Base-by-base conservation (phyloP, 2,797 vertebrate species). In the Menidia menidia region DNA sequence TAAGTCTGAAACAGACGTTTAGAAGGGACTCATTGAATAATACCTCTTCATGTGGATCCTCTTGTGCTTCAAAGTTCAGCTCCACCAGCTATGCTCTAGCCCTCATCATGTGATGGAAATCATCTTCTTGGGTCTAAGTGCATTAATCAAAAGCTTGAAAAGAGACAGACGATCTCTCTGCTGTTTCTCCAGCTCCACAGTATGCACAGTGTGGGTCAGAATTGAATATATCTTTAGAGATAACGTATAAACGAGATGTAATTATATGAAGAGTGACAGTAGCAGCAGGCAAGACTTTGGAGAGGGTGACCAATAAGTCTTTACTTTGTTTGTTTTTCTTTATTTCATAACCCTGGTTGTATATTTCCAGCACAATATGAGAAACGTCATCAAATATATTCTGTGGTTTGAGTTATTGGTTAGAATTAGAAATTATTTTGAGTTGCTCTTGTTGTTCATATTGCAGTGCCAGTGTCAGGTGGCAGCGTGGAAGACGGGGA, bases 401-500 rank as follows among this genome's bases (percentile, higher is more conserved):
- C 35, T 39, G 9, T 9, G 9, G 6, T 39, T 15, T 56, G 2
- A 57, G 45, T 56, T 12, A 25, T 25, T 18, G 1, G 32, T 48
- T 35, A 41, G 10, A 57, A 58, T 30, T 16, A 3, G 25, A 4
- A 25, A 43, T 7, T 30, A 3, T 6, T 18, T 25, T 57, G 0
- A 0, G 35, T 53, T 30, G 13, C 10, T 54, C 30, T 55, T 30
- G 51, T 55, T 18, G 8, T 4, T 44, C 12, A 30, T 45, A 41
- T n/a, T 30, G 15, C 52, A 14, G 16, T 69, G 16, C 72, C 16
- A n/a, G n/a, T n/a, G 75, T 12, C 77, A 99, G 97, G 94, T 19
- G 56, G 87, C 77, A 92, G 67, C 61, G 87, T 94, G 0, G 94
- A 97, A 50, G 92, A 93, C 2, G 95, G 90, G 75, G 93, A 91